phyloP scores from a whole-genome alignment of 2,888 invertebrate species.

The Limnephilus auricula region DNA sequence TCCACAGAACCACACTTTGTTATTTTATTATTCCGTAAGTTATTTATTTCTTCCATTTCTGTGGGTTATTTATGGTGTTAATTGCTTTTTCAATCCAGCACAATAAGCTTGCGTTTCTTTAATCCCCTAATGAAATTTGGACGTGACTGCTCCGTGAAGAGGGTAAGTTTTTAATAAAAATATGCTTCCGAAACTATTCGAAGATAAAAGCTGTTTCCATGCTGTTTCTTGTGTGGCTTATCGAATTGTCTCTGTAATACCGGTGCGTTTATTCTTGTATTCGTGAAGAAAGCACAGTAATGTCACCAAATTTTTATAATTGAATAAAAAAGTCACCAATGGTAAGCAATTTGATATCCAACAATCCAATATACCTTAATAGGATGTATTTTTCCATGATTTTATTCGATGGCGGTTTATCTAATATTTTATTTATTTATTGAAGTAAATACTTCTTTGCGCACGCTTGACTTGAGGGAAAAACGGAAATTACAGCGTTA shows the following conservation, averaged over 20 bases:
- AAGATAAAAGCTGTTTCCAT: neutral
- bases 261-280: neutral
- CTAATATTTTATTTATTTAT: neutral
- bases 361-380: neutral
- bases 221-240: neutral
- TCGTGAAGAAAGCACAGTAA: neutral
- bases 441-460: no score
- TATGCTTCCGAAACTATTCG: neutral
- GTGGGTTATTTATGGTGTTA: conserved; percentile 8
- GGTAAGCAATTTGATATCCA: neutral
- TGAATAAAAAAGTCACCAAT: neutral
- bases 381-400: neutral
- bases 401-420: neutral
- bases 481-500: no score
- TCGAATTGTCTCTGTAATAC: neutral
- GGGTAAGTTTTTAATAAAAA: conserved; percentile 39
- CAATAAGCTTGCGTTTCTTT: conserved; percentile 19
- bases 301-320: neutral
- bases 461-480: no score
- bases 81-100: conserved; percentile 29
- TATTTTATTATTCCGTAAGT: neutral
- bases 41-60: neutral
- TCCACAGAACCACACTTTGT: neutral
- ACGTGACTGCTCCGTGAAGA: conserved; percentile 15
- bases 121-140: conserved; percentile 24